Evolutionary conservation across 2,797 vertebrate genomes (phyloP), one percentile per base, ranked within the genome.

Genomic region (Sparidentex hasta): DNA sequence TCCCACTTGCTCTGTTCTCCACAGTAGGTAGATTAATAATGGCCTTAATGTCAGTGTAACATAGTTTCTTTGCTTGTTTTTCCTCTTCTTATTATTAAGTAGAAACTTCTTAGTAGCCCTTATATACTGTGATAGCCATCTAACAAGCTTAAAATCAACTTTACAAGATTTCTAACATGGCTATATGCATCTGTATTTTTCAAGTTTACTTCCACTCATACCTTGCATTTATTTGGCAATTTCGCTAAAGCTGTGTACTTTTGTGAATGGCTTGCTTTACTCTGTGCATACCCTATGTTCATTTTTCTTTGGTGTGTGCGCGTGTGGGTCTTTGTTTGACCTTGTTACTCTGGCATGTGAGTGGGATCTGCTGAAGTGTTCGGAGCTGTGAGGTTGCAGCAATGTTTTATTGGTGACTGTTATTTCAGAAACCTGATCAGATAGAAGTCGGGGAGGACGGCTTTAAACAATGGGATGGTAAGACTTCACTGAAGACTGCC

Each of bases 381-480:
- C 86, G 83, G 89, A 83, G 84, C 93, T 66, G 92, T 93, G 93
- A 93, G 91, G 94, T 94, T 95, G 93, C 92, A 94, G 95, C 96
- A 96, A 93, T 97, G 94, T 97, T 97, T 98, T 97, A 97, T 96
- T 97, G 96, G 94, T 97, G 94, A 96, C 96, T 98, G 96, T 96
- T 97, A 95, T 99, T 99, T 98, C 98, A 99, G 98, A 97, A 97
- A 95, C 97, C 97, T 90, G 97, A 99, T 97, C 97, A 99, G 94
- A 99, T 99, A 96, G 95, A 97, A 93, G 96, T 99, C 92, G 98
- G 97, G 93, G 95, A 97, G 81, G 98, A 99, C 93, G 97, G 98
- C 96, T 99, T 99, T 97, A 99, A 94, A 88, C 97, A 99, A 91
- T 99, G 97, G 97, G 98, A 99, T 95, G 98, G 98, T 99, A 93